These are phyloP conservation scores for Eclectus roratus DNA, from an alignment of 2,113 vertebrate genomes.

Conservation along the genomic window DNA sequence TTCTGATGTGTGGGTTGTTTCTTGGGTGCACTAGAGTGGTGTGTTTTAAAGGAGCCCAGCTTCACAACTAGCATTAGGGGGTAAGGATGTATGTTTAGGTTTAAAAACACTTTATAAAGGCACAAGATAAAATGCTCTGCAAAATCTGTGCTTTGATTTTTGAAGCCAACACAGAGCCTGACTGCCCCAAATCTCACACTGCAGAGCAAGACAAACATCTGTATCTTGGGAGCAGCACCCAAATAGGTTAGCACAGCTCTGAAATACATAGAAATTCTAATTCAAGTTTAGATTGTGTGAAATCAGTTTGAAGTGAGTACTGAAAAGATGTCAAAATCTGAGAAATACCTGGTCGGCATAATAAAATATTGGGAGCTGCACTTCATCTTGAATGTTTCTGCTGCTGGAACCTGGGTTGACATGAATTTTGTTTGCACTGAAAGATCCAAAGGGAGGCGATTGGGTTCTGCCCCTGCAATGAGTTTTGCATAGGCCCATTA, in stretches of 20 bases:
- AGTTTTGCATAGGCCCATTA: background rate
- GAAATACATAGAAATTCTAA: background rate
- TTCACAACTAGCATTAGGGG: background rate
- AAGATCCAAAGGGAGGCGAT: background rate
- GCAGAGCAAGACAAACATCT: fast-evolving
- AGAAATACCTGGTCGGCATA: background rate
- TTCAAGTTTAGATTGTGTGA: background rate
- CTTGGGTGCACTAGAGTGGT: background rate
- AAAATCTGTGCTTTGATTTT: background rate
- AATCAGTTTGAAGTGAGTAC: background rate
- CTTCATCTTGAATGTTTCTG: background rate
- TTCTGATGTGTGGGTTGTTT: background rate
- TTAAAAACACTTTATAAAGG: background rate
- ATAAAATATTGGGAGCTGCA: background rate
- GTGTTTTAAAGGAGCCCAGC: background rate
- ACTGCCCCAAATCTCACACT: background rate
- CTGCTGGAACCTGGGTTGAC: background rate
- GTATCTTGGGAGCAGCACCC: background rate
- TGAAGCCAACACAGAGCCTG: background rate
- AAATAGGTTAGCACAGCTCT: background rate
- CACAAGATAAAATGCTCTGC: background rate
- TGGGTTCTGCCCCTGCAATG: background rate
- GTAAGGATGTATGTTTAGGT: background rate
- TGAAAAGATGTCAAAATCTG: background rate
- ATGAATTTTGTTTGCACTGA: background rate